phyloP scores from a whole-genome alignment of 2,797 vertebrate genomes.

The Echiichthys vipera region DNA sequence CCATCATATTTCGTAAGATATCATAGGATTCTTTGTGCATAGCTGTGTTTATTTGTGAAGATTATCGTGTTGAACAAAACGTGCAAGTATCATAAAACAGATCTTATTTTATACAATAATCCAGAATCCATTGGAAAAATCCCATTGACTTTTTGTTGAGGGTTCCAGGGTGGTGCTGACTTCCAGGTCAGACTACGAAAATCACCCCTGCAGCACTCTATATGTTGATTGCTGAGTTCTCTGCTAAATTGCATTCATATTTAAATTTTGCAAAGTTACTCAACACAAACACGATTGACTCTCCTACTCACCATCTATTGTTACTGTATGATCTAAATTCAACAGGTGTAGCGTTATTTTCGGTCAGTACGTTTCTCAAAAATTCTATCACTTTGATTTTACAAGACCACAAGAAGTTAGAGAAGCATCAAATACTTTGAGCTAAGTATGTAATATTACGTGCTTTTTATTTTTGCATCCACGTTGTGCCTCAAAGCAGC shows the following conservation, averaged over 20 bases:
- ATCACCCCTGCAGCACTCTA: too few species aligned
- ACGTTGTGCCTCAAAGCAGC: constrained; percentile 14
- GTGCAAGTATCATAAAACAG: too few species aligned
- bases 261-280: neutral
- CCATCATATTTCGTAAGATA: too few species aligned
- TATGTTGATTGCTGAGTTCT: neutral
- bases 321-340: neutral
- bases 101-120: too few species aligned
- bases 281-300: neutral
- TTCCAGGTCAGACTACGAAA: too few species aligned
- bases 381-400: neutral
- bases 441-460: constrained; percentile 12
- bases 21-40: too few species aligned
- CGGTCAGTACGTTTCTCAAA: neutral
- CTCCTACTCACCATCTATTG: neutral
- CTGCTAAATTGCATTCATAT: neutral
- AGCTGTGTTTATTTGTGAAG: too few species aligned
- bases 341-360: neutral
- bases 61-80: too few species aligned
- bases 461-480: constrained; percentile 34
- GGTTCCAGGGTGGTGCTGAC: too few species aligned
- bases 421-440: constrained; percentile 5
- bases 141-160: too few species aligned
- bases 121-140: too few species aligned
- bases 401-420: neutral